phyloP scores from a whole-genome alignment of 2,888 invertebrate species.

The Galerucella calmariensis region DNA sequence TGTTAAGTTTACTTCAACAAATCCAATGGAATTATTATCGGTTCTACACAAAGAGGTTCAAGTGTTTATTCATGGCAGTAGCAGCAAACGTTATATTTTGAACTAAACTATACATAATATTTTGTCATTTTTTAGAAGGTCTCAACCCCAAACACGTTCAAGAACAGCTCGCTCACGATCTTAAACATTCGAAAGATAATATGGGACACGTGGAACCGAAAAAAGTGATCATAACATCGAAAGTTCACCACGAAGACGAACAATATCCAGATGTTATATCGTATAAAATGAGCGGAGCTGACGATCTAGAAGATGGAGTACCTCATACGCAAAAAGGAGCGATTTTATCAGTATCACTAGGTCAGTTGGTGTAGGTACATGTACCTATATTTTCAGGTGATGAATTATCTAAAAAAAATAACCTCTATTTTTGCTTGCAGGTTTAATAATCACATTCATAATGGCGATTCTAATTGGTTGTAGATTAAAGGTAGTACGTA shows the following conservation, averaged over 20 bases:
- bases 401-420: background rate
- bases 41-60: too few species aligned
- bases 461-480: slow-evolving; percentile 86
- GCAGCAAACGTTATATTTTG: slow-evolving; percentile 8
- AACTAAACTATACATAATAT: background rate
- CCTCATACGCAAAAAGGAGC: slow-evolving; percentile 82
- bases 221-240: slow-evolving; percentile 48
- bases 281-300: slow-evolving; percentile 54
- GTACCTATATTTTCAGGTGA: too few species aligned
- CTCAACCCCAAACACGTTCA: slow-evolving; percentile 59
- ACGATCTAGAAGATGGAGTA: slow-evolving; percentile 69
- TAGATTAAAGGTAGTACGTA: slow-evolving; percentile 80
- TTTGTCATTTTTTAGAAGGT: slow-evolving; percentile 31
- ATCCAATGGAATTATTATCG: too few species aligned
- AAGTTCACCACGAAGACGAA: slow-evolving; percentile 45
- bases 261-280: slow-evolving; percentile 56
- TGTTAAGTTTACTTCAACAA: too few species aligned
- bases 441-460: slow-evolving; percentile 82
- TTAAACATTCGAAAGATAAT: slow-evolving; percentile 60
- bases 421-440: slow-evolving; percentile 62
- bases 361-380: slow-evolving; percentile 57
- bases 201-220: slow-evolving; percentile 45
- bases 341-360: slow-evolving; percentile 81
- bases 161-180: slow-evolving; percentile 62
- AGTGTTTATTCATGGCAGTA: background rate